Evolutionary conservation across 2,113 vertebrate species (phyloP).

Genomic region (Stegostoma tigrinum): DNA sequence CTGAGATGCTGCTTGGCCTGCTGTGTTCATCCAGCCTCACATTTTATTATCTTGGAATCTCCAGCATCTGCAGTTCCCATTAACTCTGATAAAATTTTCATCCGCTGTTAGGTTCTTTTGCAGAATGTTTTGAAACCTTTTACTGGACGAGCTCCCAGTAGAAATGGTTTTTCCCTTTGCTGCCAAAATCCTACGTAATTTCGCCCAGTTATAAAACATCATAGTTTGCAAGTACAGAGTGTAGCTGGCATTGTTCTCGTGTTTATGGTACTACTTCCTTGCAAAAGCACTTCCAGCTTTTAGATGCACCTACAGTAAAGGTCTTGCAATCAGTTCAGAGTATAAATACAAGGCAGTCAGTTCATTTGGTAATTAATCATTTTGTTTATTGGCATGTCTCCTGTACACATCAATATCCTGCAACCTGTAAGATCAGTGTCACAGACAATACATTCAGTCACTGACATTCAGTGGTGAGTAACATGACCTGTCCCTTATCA

Average conservation of each 20-base stretch:
- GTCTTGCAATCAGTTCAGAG: not conserved
- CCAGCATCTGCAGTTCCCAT: no score
- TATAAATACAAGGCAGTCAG: not conserved
- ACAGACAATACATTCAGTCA: not conserved
- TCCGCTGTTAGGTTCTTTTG: not conserved
- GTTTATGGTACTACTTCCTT: not conserved
- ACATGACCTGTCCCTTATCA: not conserved
- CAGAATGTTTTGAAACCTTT: not conserved
- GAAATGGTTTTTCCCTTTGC: not conserved
- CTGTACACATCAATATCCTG: not conserved
- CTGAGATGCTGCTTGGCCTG: no score
- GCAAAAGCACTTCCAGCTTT: not conserved
- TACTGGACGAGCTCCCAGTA: not conserved
- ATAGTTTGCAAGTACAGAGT: not conserved
- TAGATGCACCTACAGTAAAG: not conserved
- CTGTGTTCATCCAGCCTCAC: no score
- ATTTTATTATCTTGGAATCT: no score
- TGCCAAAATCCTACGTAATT: not conserved
- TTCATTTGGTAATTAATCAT: not conserved
- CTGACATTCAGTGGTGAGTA: not conserved
- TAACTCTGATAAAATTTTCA: no score
- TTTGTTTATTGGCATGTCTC: not conserved
- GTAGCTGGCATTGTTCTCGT: not conserved
- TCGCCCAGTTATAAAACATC: not conserved
- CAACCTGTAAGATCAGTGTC: not conserved